Evolutionary conservation across 2,113 vertebrate species (phyloP).

Genomic region (Indicator indicator): DNA sequence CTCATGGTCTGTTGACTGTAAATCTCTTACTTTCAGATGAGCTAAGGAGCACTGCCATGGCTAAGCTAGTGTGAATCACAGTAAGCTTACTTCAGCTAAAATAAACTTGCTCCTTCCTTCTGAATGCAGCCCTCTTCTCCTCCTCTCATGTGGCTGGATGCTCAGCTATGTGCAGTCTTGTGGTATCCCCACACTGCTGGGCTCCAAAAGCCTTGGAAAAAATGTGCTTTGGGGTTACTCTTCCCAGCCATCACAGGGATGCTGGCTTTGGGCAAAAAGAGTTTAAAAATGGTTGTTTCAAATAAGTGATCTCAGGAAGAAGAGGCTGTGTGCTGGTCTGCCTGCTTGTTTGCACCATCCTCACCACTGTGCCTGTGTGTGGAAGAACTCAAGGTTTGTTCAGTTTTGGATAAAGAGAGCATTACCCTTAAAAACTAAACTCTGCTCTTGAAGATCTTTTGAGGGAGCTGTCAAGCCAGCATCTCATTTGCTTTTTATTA

Average conservation of each 20-base stretch:
- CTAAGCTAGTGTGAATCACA: constrained; percentile 47
- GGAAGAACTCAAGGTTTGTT: background rate
- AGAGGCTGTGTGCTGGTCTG: background rate
- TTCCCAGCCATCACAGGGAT: background rate
- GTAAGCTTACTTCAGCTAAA: constrained; percentile 25
- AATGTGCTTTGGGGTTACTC: background rate
- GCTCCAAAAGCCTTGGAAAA: background rate
- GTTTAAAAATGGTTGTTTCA: background rate
- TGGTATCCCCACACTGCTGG: background rate
- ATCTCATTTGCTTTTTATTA: constrained; percentile 54
- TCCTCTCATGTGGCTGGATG: background rate
- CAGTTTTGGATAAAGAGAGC: constrained; percentile 29
- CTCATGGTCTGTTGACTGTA: constrained; percentile 47
- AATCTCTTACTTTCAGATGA: constrained; percentile 51
- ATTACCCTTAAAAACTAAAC: constrained; percentile 40
- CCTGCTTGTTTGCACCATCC: background rate
- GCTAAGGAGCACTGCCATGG: constrained; percentile 25
- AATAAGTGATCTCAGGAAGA: background rate
- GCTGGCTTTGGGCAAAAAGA: background rate
- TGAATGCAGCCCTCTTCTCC: background rate
- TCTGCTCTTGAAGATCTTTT: constrained; percentile 51
- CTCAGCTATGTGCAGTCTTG: background rate
- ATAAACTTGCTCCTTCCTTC: background rate
- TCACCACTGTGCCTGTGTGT: background rate
- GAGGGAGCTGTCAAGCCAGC: constrained; percentile 49